Base-by-base conservation (phyloP, 2,888 invertebrate genomes). In the Corbicula japonica region DNA sequence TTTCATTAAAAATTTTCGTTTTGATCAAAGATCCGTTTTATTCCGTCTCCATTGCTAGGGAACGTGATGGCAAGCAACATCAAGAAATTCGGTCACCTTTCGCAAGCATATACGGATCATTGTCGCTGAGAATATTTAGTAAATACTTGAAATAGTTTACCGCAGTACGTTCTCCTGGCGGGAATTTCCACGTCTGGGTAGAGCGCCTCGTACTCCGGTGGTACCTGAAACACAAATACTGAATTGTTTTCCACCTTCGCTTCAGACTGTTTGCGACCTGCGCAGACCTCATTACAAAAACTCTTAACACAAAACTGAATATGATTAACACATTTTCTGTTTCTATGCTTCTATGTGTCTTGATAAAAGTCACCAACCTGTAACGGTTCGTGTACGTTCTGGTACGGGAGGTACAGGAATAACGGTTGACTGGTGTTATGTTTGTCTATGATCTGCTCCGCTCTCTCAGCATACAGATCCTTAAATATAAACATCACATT, bases 321-420 rank as follows among this genome's bases (percentile, higher is more conserved):
- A 41, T 12, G 15, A 41, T 15, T 15, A 41, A 41, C 8, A 12
- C 41, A 8, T 41, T 41, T 12, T 41, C 41, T 41, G 15, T 12
- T 8, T 41, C 15, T 41, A 41, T 38, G 18, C 8, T 12, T 38
- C 41, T 12, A 38, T 38, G 10, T 18, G 18, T 12, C 41, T 12
- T 18, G 18, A 18, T 38, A 38, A 38, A 38, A 12, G 41, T 38
- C 18, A 18, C 2, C 69, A 80, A 88, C 89, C 84, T 86, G 41
- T 10, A 90, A 77, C 4, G 91, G 91, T 12, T 86, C 76, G 48
- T 92, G 91, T 1, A 88, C 90, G 21, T 84, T 79, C 72, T 90
- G 90, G 75, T 88, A 91, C 1, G 91, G 86, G 10, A 92, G 76
- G 76, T 91, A 92, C n/a, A 92, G 70, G 69, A 91, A 92, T 52